A percentile compares a stretch with the other conserved stretches of the same genome.
These are phyloP conservation scores for Dasyurus viverrinus DNA, from an alignment of 2,113 vertebrate species.

Conservation along the genomic window DNA sequence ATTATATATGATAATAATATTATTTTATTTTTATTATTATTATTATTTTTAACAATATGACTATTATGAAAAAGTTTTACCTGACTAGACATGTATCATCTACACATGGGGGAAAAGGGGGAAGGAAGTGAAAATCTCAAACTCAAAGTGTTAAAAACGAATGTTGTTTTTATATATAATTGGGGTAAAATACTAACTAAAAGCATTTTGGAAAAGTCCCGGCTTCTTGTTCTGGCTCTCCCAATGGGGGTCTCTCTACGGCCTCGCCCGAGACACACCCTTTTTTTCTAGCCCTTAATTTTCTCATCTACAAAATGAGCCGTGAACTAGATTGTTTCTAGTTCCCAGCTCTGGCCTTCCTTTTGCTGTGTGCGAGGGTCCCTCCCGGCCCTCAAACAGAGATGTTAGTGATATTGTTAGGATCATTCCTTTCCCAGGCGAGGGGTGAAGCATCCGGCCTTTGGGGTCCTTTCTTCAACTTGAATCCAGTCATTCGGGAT, in stretches of 20 bases:
- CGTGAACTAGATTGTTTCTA: background rate
- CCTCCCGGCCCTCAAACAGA: background rate
- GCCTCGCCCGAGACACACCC: background rate
- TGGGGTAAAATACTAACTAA: no score
- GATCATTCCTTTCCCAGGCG: background rate
- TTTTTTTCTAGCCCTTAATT: background rate
- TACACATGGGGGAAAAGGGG: no score
- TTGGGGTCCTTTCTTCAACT: background rate
- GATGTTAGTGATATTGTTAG: background rate
- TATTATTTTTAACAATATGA: no score
- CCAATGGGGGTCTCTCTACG: background rate
- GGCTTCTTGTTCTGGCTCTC: background rate
- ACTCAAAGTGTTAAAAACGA: no score
- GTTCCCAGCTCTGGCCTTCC: background rate
- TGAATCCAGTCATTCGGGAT: background rate
- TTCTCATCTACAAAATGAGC: background rate
- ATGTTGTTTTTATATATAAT: no score
- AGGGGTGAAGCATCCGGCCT: background rate
- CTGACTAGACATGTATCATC: no score
- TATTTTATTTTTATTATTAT: no score
- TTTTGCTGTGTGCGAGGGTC: no score
- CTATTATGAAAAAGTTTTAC: no score
- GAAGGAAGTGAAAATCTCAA: no score
- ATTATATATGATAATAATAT: no score
- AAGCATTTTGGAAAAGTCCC: background rate